Evolutionary conservation across 2,888 invertebrate species (phyloP).

Genomic region (Cephus spinipes): DNA sequence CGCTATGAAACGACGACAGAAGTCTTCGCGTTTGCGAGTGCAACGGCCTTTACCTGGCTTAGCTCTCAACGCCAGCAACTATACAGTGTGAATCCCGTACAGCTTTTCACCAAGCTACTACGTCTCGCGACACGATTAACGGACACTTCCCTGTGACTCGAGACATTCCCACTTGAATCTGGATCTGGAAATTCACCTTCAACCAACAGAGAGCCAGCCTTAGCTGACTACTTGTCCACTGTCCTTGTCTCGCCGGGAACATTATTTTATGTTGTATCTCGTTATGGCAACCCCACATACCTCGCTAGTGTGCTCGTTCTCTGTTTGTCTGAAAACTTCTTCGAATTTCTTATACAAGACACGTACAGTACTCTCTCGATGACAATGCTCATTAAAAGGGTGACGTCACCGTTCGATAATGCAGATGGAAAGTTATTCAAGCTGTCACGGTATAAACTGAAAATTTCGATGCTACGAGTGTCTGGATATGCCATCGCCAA

Average conservation of each 20-base stretch:
- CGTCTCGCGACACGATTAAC: not conserved
- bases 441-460: not conserved
- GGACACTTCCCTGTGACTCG: not conserved
- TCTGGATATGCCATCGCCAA: not conserved
- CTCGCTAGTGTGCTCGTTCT: not conserved
- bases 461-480: not conserved
- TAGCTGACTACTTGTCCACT: not conserved
- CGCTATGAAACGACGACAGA: constrained; percentile 48
- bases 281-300: not conserved
- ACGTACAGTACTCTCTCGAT: not conserved
- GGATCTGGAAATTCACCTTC: not conserved
- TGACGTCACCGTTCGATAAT: not conserved
- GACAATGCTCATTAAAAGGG: not conserved
- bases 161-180: not conserved
- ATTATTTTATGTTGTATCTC: not conserved
- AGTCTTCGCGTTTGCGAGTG: constrained; percentile 51
- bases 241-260: not conserved
- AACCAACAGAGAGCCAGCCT: not conserved
- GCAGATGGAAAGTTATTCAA: not conserved
- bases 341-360: not conserved
- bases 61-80: constrained; percentile 16
- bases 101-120: not conserved
- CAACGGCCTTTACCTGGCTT: constrained; percentile 58
- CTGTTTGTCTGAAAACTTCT: not conserved
- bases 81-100: not conserved